Evolutionary conservation across 1,140 invertebrate genomes (phyloP).

Genomic region (Zaprionus kolodkinae): DNA sequence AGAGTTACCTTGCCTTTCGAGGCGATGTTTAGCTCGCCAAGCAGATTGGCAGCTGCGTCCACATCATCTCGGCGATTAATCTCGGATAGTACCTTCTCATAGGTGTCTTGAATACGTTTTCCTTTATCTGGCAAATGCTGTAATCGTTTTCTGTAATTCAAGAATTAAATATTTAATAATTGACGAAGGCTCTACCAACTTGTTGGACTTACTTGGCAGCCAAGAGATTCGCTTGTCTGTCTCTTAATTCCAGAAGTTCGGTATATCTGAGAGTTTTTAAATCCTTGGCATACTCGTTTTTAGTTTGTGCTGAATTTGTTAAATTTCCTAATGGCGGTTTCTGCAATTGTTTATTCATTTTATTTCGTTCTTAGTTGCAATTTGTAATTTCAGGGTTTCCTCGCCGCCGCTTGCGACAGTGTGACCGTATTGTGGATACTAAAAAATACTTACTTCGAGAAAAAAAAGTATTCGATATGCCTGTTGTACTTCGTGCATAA

Average conservation of each 20-base stretch:
- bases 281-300: conserved; percentile 71
- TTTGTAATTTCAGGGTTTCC: background rate
- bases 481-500: background rate
- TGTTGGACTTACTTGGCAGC: conserved; percentile 84
- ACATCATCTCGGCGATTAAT: conserved; percentile 86
- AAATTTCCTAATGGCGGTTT: conserved; percentile 51
- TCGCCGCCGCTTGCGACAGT: background rate
- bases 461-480: background rate
- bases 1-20: conserved; percentile 86
- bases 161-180: conserved; percentile 14
- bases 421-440: conserved; percentile 2
- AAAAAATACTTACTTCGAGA: background rate
- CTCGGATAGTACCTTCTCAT: conserved; percentile 86
- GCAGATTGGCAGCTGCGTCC: conserved; percentile 86
- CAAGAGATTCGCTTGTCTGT: conserved; percentile 85
- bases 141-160: conserved; percentile 65
- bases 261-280: conserved; percentile 82
- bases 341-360: background rate
- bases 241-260: conserved; percentile 85
- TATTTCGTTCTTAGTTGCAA: conserved; percentile 14
- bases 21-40: conserved; percentile 87
- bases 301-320: conserved; percentile 52
- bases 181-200: conserved; percentile 9
- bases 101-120: conserved; percentile 86
- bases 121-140: conserved; percentile 89